Conservation (phyloP, 2,888 invertebrate species). For the Megaustenia siamemsis region DNA sequence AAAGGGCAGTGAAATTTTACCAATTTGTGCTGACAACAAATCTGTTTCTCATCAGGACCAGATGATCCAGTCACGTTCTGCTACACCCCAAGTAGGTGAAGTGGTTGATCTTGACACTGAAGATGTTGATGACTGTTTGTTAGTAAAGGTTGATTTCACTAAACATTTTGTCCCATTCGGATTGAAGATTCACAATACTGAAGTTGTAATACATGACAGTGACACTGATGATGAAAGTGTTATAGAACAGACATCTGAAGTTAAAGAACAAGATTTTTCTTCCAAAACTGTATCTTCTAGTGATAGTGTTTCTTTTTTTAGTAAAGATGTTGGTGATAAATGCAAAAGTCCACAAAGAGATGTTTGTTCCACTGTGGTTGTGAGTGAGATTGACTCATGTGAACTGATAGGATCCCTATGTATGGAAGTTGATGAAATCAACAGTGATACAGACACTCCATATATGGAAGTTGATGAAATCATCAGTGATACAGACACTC, state of each 20-base stretch:
- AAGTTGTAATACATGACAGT: constrained; percentile 29
- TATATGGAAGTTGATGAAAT: constrained; percentile 22
- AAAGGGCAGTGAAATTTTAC: not conserved
- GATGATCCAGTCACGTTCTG: not conserved
- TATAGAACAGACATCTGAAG: not conserved
- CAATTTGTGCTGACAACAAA: not conserved
- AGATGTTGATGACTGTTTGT: constrained; percentile 40
- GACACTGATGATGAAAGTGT: constrained; percentile 26
- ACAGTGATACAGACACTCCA: not conserved
- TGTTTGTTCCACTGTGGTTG: not conserved
- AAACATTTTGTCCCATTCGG: not conserved
- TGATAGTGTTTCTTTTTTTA: not conserved
- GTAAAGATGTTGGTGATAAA: not conserved
- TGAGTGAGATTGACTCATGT: not conserved
- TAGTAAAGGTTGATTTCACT: constrained; percentile 40
- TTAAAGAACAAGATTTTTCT: not conserved
- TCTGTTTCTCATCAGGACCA: not conserved
- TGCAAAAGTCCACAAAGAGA: not conserved
- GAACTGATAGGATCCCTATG: too few species aligned
- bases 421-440: too few species aligned
- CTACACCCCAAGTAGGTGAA: not conserved
- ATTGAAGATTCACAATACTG: constrained; percentile 18
- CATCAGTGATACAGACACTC: not conserved
- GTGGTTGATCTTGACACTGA: constrained; percentile 45
- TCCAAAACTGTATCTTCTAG: not conserved